A percentile compares a stretch with the other conserved stretches of the same genome.
These are phyloP conservation scores for Macrotus californicus DNA, from an alignment of 2,113 vertebrate species.

Conservation along the genomic window DNA sequence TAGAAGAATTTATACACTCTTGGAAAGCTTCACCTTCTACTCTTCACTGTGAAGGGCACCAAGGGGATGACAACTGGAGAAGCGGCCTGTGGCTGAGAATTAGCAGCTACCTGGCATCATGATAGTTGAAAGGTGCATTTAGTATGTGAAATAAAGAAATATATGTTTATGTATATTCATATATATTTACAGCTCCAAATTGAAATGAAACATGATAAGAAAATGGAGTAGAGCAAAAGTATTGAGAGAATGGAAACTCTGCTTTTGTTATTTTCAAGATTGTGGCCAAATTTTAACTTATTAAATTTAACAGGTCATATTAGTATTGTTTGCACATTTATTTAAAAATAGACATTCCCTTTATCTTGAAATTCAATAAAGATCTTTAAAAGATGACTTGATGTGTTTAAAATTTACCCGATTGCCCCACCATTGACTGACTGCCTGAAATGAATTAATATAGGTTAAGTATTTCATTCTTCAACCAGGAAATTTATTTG, in stretches of 20 bases:
- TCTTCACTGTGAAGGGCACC: neutral
- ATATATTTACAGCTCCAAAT: neutral
- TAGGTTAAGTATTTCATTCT: neutral
- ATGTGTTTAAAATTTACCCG: neutral
- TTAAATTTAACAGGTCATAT: neutral
- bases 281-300: neutral
- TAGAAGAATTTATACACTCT: neutral
- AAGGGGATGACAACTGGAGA: neutral
- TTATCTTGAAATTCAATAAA: neutral
- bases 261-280: neutral
- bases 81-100: neutral
- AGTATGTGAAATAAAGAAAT: neutral
- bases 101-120: neutral
- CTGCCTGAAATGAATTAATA: neutral
- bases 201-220: neutral
- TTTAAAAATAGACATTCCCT: neutral
- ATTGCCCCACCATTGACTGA: neutral
- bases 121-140: neutral
- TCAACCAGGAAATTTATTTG: neutral
- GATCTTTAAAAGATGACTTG: neutral
- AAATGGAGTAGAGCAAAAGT: neutral
- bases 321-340: neutral
- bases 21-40: neutral
- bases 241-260: neutral
- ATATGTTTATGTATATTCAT: neutral